A percentile compares a stretch with the other conserved stretches of the same genome.
Evolutionary conservation across 2,888 invertebrate species (phyloP).

Genomic region (Drosophila koepferae): DNA sequence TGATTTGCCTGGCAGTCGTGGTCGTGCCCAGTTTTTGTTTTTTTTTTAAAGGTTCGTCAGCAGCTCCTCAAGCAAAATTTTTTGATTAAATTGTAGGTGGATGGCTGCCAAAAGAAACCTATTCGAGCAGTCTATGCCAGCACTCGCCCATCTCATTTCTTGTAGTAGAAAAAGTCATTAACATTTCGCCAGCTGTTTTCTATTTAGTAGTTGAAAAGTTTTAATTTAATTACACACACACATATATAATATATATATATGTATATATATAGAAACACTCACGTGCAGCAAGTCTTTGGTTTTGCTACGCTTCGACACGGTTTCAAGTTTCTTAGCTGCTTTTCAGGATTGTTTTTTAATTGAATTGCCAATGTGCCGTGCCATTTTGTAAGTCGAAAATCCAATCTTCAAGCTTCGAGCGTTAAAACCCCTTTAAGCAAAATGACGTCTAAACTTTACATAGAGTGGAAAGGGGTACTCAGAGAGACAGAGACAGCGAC

Average conservation of each 20-base stretch:
- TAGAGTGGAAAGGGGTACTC: neutral
- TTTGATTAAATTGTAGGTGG: slow-evolving; percentile 61
- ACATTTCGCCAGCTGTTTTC: slow-evolving; percentile 60
- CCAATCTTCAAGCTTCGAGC: slow-evolving; percentile 62
- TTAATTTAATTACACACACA: slow-evolving; percentile 71
- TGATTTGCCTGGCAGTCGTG: slow-evolving; percentile 60
- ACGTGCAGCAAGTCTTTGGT: slow-evolving; percentile 1
- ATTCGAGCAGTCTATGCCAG: neutral
- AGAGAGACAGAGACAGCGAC: neutral
- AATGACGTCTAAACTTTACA: slow-evolving; percentile 58
- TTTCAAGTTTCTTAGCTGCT: slow-evolving; percentile 24
- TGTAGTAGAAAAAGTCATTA: slow-evolving; percentile 60
- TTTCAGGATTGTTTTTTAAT: slow-evolving; percentile 55
- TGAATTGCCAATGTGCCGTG: slow-evolving; percentile 63
- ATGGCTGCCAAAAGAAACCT: slow-evolving; percentile 7
- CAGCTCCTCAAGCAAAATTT: slow-evolving; percentile 53
- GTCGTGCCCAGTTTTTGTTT: slow-evolving; percentile 47
- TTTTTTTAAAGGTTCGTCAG: slow-evolving; percentile 42
- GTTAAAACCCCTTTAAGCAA: slow-evolving; percentile 50
- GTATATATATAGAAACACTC: too few relatives aligned
- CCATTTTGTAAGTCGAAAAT: slow-evolving; percentile 54
- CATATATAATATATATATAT: slow-evolving; percentile 25
- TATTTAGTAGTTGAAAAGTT: slow-evolving; percentile 50
- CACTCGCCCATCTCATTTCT: slow-evolving; percentile 53
- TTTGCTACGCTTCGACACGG: slow-evolving; percentile 53